Evolutionary conservation across 1,140 invertebrate species (phyloP), one percentile per base, ranked within the genome.

Genomic region (Oncopodura yosiiana): DNA sequence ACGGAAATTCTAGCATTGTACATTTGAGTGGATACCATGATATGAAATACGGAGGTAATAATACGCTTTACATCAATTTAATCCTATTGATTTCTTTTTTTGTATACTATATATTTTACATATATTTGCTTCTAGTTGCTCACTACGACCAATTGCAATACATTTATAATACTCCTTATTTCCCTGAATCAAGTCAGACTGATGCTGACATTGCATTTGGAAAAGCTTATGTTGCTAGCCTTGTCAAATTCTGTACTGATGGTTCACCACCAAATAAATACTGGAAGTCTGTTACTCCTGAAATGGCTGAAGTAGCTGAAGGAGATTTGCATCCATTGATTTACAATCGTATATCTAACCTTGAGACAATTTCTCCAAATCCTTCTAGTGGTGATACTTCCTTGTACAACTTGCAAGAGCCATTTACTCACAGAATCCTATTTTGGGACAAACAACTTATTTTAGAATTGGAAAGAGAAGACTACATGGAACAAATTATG

Each of bases 141-240:
- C 53, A 56, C 30, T 56, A 41, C 41, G 53, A 56, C 16, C 45
- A 56, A 42, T 32, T 49, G 16, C 53, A 56, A 27, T 56, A 56
- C 39, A 26, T 56, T 29, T 56, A 49, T 18, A 49, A 24, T 24
- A 34, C 42, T 0, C 27, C 27, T n/a, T 37, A 42, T 19, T 49
- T 56, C 23, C 30, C 32, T 29, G 45, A 49, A 9, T 41, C 43
- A 4, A n/a, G n/a, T n/a, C n/a, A n/a, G n/a, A n/a, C 27, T 23
- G 44, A 32, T 24, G 39, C 30, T 2, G 43, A 56, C 8, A 37
- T 23, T 16, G 53, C 49, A 43, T 56, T 56, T 49, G 45, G 26
- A 2, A 49, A 49, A 16, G 19, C 23, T 18, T 56, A 48, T n/a
- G 42, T 49, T 3, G 42, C 24, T 18, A 38, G 24, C 14, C 9